These are phyloP conservation scores for Chironomus tentans DNA, from an alignment of 2,888 invertebrate genomes.

Conservation along the genomic window DNA sequence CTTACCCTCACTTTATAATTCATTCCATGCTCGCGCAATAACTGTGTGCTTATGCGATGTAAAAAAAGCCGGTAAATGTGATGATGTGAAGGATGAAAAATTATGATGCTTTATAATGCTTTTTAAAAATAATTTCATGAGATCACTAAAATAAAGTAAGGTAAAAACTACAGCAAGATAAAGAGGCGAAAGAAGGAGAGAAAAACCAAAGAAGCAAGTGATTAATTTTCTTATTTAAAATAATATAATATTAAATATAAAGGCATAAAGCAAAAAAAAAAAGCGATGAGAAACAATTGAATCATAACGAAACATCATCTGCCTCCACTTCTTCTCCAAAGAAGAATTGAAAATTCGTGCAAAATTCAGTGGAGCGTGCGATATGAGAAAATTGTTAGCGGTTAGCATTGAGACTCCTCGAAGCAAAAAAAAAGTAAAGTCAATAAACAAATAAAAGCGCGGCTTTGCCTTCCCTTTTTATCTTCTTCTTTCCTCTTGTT, in stretches of 20 bases:
- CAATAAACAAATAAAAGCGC: conserved; percentile 27
- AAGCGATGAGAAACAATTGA: conserved; percentile 24
- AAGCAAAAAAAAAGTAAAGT: neutral
- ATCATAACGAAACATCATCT: conserved; percentile 23
- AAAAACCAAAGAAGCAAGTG: conserved; percentile 10
- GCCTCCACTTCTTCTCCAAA: neutral
- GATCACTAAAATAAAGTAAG: neutral
- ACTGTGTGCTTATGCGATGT: neutral
- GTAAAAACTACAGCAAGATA: neutral
- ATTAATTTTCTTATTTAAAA: conserved; percentile 23
- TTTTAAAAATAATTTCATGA: conserved; percentile 9
- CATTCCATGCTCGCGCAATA: neutral
- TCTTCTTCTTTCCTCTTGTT: neutral
- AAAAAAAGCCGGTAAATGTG: neutral
- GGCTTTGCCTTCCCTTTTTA: neutral
- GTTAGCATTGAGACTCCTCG: conserved; percentile 3
- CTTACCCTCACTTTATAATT: neutral
- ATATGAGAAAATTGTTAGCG: conserved; percentile 22
- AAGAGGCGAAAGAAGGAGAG: neutral
- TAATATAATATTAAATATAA: neutral
- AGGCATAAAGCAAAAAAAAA: neutral
- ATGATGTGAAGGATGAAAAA: conserved; percentile 25
- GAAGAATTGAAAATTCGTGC: conserved; percentile 12
- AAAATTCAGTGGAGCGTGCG: conserved; percentile 25
- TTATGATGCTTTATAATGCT: conserved; percentile 16